Conservation (phyloP, 2,797 vertebrate species). For the Macroramphosus scolopax region DNA sequence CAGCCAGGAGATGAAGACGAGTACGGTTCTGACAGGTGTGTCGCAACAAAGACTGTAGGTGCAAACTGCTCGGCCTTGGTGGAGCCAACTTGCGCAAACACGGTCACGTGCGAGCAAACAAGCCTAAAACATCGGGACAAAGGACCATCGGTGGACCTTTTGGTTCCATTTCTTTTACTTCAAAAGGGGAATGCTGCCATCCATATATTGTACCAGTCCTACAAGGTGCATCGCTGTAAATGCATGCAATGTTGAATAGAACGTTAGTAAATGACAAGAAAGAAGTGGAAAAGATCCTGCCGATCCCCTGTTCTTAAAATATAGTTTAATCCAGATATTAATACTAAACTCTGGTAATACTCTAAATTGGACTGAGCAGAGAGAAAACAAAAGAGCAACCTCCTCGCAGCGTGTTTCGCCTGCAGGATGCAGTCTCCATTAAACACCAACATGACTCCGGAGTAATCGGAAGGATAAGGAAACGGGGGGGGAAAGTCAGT, state of each 20-base stretch:
- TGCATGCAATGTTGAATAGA: neutral
- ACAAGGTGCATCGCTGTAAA: too few relatives aligned
- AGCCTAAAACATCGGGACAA: too few relatives aligned
- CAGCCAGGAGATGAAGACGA: conserved; percentile 57
- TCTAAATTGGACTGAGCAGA: conserved; percentile 7
- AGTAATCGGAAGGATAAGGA: conserved; percentile 59
- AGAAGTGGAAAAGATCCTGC: neutral
- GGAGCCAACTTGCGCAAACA: conserved; percentile 23
- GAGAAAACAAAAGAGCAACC: conserved; percentile 32
- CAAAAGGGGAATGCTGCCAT: conserved; percentile 8
- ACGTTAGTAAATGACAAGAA: neutral
- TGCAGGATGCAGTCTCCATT: conserved; percentile 38
- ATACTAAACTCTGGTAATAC: neutral
- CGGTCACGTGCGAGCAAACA: neutral
- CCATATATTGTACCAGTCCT: neutral
- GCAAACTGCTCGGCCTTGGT: conserved; percentile 32
- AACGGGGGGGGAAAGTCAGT: conserved; percentile 43
- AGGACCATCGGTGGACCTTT: too few relatives aligned
- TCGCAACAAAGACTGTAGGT: conserved; percentile 48
- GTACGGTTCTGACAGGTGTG: conserved; percentile 62
- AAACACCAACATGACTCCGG: conserved; percentile 59
- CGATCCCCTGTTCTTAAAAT: neutral
- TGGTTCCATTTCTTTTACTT: too few relatives aligned
- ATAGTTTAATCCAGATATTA: neutral
- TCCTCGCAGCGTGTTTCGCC: conserved; percentile 28